phyloP scores from a whole-genome alignment of 1,140 invertebrate genomes.

The Ips typographus region DNA sequence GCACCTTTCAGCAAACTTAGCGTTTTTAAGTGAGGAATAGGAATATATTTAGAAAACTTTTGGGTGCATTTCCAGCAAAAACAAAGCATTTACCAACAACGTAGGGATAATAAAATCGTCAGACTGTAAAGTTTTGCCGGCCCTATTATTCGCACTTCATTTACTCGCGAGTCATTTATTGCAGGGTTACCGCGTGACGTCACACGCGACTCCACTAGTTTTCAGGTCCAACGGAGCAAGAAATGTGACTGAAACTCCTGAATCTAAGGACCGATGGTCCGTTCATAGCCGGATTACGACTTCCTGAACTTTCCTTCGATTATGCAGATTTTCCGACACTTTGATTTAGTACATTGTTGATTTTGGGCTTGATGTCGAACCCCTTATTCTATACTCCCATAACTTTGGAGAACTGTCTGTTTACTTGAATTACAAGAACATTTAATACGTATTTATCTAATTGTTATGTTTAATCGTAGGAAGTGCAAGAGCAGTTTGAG shows the following conservation, averaged over 20 bases:
- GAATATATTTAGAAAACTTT: too few relatives aligned
- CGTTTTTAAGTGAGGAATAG: too few relatives aligned
- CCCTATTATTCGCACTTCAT: slow-evolving; percentile 10
- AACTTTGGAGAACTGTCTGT: too few relatives aligned
- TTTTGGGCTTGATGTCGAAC: neutral
- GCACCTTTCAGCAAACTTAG: too few relatives aligned
- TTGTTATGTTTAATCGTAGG: too few relatives aligned
- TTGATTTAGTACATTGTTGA: slow-evolving; percentile 2
- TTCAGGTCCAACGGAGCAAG: slow-evolving; percentile 5
- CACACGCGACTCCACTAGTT: slow-evolving; percentile 10
- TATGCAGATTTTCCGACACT: slow-evolving; percentile 6
- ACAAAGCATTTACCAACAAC: too few relatives aligned
- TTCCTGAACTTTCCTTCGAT: neutral
- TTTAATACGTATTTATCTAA: too few relatives aligned
- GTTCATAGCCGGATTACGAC: slow-evolving; percentile 7
- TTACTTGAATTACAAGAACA: too few relatives aligned
- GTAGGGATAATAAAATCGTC: neutral
- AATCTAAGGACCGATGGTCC: slow-evolving; percentile 3
- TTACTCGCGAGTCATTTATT: slow-evolving; percentile 9
- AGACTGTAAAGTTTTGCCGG: slow-evolving; percentile 7
- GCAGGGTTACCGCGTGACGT: slow-evolving; percentile 3
- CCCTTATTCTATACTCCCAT: too few relatives aligned
- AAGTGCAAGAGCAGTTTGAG: too few relatives aligned
- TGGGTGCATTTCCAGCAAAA: too few relatives aligned
- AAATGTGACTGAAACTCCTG: slow-evolving; percentile 13